A percentile compares a stretch with the other conserved stretches of the same genome.
Evolutionary conservation across 2,113 vertebrate species (phyloP).

Genomic region (Tenebrosternarchus preto): DNA sequence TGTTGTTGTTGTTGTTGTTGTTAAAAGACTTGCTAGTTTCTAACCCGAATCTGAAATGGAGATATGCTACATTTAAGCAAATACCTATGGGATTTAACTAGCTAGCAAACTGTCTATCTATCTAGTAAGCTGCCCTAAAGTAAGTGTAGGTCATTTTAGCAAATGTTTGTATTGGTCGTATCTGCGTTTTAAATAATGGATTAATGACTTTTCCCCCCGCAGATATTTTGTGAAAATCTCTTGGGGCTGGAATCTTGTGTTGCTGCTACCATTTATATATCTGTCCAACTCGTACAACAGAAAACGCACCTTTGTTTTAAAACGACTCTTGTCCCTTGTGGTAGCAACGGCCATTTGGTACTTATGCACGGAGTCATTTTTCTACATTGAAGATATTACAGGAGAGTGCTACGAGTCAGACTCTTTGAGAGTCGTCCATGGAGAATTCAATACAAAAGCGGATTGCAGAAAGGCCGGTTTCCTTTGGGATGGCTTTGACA

Average conservation of each 20-base stretch:
- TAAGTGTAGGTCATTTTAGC: constrained; percentile 7
- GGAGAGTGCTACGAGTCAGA: constrained; percentile 76
- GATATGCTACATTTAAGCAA: too few relatives aligned
- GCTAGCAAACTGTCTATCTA: too few relatives aligned
- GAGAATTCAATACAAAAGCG: constrained; percentile 67
- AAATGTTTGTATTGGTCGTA: background rate
- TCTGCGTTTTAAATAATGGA: background rate
- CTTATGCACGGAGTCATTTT: constrained; percentile 78
- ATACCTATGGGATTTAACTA: too few relatives aligned
- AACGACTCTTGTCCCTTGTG: constrained; percentile 75
- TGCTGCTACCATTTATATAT: constrained; percentile 89
- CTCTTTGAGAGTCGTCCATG: background rate
- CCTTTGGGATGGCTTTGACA: constrained; percentile 87
- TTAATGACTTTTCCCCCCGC: constrained; percentile 47
- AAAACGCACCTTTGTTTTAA: constrained; percentile 66
- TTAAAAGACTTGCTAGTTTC: too few relatives aligned
- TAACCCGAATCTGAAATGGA: too few relatives aligned
- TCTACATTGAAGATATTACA: constrained; percentile 81
- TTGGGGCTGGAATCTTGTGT: constrained; percentile 91
- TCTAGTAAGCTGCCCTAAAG: background rate
- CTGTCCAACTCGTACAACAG: constrained; percentile 75
- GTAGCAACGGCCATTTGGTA: constrained; percentile 90
- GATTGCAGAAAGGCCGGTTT: constrained; percentile 78
- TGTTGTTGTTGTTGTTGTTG: too few relatives aligned
- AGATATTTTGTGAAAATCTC: constrained; percentile 96